A percentile compares a stretch with the other conserved stretches of the same genome.
Evolutionary conservation across 2,113 vertebrate species (phyloP).

Genomic region (Phalacrocorax aristotelis): DNA sequence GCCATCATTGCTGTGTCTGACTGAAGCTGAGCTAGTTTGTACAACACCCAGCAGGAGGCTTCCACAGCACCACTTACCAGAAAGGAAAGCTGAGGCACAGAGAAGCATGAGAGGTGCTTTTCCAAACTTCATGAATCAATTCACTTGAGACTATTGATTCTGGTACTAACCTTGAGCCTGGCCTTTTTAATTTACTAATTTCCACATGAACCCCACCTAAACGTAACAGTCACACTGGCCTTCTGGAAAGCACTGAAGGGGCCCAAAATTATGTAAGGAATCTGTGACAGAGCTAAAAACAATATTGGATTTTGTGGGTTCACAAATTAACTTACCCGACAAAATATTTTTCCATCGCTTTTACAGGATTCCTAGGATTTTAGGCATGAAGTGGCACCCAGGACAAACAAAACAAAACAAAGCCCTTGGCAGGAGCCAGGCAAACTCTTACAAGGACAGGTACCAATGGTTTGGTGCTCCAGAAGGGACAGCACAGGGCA

Average conservation of each 20-base stretch:
- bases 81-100: background rate
- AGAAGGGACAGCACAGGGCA: background rate
- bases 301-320: background rate
- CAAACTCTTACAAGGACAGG: background rate
- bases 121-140: background rate
- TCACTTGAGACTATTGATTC: background rate
- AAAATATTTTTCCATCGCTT: background rate
- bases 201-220: background rate
- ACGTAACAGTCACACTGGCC: background rate
- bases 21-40: background rate
- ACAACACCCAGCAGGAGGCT: background rate
- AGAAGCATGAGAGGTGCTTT: background rate
- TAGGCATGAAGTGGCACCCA: background rate
- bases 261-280: background rate
- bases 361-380: background rate
- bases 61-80: background rate
- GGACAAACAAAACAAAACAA: background rate
- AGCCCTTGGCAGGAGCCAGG: background rate
- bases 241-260: background rate
- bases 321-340: background rate
- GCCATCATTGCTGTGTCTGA: background rate
- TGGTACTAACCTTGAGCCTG: background rate
- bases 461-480: background rate
- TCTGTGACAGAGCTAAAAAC: background rate
- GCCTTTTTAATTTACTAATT: background rate